Conservation (phyloP, 2,113 vertebrate species). For the Redunca redunca region DNA sequence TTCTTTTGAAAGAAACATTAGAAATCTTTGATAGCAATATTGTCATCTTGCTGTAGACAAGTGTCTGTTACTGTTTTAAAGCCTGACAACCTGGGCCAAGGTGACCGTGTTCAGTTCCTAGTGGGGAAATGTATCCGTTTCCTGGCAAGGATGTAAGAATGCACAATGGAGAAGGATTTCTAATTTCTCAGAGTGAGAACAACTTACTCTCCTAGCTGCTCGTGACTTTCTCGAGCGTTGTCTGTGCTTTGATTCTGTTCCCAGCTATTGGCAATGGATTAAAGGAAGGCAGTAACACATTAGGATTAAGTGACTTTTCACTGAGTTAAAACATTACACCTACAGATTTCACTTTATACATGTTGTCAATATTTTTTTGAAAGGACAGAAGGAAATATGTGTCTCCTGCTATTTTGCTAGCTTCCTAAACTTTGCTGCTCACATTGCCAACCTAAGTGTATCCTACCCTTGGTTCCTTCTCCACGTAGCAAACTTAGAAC, state of each 20-base stretch:
- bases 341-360: not conserved
- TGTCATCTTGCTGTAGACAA: slow-evolving; percentile 25
- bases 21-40: slow-evolving; percentile 14
- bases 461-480: not conserved
- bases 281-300: slow-evolving; percentile 24
- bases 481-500: not conserved
- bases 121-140: not conserved
- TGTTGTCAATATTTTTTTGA: not conserved
- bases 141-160: not conserved
- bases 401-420: not conserved
- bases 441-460: not conserved
- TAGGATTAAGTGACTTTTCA: not conserved
- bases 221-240: not conserved
- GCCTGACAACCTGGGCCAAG: slow-evolving; percentile 37
- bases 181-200: slow-evolving; percentile 43
- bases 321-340: not conserved
- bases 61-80: slow-evolving; percentile 28
- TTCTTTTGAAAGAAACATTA: slow-evolving; percentile 14
- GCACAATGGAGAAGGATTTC: not conserved
- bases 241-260: slow-evolving; percentile 24
- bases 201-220: slow-evolving; percentile 14
- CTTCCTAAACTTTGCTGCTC: not conserved
- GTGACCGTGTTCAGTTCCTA: slow-evolving; percentile 47
- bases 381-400: not conserved
- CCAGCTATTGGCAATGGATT: not conserved